These are phyloP conservation scores for Pithys albifrons DNA, from an alignment of 2,113 vertebrate genomes.

Conservation along the genomic window DNA sequence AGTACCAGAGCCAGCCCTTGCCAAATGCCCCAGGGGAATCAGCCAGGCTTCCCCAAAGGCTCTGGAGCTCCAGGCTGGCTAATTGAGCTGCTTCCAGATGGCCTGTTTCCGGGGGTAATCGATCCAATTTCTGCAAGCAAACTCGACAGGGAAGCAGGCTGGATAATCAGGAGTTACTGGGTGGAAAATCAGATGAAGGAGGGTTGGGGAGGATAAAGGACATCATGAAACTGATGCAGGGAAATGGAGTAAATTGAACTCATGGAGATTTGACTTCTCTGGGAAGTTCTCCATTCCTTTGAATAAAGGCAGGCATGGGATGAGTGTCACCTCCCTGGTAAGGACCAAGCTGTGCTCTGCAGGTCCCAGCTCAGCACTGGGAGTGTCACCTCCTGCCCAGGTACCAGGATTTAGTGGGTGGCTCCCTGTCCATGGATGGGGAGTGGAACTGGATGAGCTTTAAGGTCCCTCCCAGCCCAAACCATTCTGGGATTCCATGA, in stretches of 20 bases:
- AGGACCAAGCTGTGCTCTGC: neutral
- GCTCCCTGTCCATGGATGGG: neutral
- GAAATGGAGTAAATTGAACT: neutral
- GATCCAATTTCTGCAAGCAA: slow-evolving; percentile 53
- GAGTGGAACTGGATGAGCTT: neutral
- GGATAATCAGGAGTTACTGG: slow-evolving; percentile 39
- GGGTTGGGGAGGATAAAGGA: neutral
- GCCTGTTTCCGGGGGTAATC: slow-evolving; percentile 52
- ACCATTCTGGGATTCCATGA: neutral
- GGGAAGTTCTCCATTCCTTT: neutral
- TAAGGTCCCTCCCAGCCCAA: neutral
- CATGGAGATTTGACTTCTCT: neutral
- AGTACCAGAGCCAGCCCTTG: neutral
- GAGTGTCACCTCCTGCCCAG: neutral
- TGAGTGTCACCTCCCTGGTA: neutral
- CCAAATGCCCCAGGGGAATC: neutral
- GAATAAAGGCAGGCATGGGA: neutral
- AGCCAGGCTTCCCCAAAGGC: slow-evolving; percentile 2
- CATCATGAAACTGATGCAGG: neutral
- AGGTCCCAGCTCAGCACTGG: neutral
- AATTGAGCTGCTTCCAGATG: slow-evolving; percentile 31
- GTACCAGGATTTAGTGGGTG: neutral
- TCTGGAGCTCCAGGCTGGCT: neutral
- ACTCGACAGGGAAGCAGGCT: neutral
- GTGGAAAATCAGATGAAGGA: slow-evolving; percentile 26